phyloP scores from a whole-genome alignment of 53 echinoderm and acorn worm species.

The Paelopatides confundens region DNA sequence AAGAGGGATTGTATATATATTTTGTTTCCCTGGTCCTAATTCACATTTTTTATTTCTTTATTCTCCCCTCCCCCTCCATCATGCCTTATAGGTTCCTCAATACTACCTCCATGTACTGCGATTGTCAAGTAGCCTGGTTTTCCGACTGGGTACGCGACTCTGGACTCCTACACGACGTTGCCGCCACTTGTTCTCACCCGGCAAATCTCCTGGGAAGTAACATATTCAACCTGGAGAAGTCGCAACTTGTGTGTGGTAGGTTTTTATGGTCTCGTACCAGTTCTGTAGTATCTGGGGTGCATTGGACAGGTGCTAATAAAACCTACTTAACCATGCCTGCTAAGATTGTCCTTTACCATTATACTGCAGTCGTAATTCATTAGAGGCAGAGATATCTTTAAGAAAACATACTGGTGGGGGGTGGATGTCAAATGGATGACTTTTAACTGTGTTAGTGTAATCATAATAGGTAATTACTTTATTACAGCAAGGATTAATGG shows the following conservation, averaged over 20 bases:
- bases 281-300: too few species aligned
- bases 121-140: slow-evolving; percentile 95
- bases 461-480: background rate
- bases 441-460: background rate
- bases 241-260: slow-evolving; percentile 17
- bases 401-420: too few species aligned
- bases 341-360: too few species aligned
- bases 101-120: slow-evolving; percentile 78
- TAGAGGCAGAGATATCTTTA: too few species aligned
- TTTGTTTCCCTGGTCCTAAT: too few species aligned
- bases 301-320: too few species aligned
- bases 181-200: slow-evolving; percentile 87
- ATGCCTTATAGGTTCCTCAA: slow-evolving; percentile 84
- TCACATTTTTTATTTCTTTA: background rate
- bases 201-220: slow-evolving; percentile 62
- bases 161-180: slow-evolving; percentile 64
- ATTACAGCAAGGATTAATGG: too few species aligned
- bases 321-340: too few species aligned
- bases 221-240: slow-evolving; percentile 71
- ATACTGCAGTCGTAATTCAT: too few species aligned
- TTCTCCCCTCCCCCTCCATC: background rate
- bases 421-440: too few species aligned
- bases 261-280: too few species aligned
- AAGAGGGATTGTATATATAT: too few species aligned
- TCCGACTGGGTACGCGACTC: slow-evolving; percentile 78